Evolutionary conservation across 2,797 vertebrate genomes (phyloP).

Genomic region (Gambusia yucatana): DNA sequence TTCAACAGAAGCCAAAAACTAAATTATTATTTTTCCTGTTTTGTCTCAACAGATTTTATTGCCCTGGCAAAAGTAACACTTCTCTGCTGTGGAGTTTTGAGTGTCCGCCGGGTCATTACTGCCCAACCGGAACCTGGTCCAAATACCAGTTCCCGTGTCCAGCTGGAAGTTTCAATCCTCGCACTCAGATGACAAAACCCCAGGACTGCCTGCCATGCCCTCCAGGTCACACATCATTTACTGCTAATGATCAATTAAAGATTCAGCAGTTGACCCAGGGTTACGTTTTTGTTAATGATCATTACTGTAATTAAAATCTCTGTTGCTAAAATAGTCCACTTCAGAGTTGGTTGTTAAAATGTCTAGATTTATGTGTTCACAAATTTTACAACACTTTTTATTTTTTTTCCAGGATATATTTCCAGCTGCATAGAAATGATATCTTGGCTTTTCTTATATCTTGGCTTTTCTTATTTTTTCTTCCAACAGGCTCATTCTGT

Average conservation of each 20-base stretch:
- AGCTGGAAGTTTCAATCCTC: constrained; percentile 85
- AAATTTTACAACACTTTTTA: background rate
- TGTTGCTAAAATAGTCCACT: constrained; percentile 7
- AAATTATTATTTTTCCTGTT: constrained; percentile 30
- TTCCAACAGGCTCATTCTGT: constrained; percentile 84
- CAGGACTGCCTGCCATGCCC: constrained; percentile 86
- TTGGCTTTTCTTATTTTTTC: constrained; percentile 4
- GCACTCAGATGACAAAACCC: constrained; percentile 61
- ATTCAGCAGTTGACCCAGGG: constrained; percentile 19
- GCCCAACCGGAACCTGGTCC: constrained; percentile 82
- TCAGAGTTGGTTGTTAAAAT: constrained; percentile 12
- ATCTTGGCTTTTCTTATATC: constrained; percentile 3
- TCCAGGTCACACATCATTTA: constrained; percentile 81
- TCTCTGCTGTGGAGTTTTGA: constrained; percentile 75
- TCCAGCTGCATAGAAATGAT: constrained; percentile 4
- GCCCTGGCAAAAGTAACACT: constrained; percentile 79
- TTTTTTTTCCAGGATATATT: background rate
- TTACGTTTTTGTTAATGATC: background rate
- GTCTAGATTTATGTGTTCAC: constrained; percentile 1
- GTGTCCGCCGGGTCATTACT: constrained; percentile 90
- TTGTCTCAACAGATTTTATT: constrained; percentile 86
- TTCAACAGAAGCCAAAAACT: constrained; percentile 4
- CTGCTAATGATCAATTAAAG: constrained; percentile 29
- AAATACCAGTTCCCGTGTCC: constrained; percentile 88
- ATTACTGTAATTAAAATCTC: constrained; percentile 19